Percentiles rank a stretch among this genome's conserved stretches.
Conservation (phyloP, 2,888 invertebrate species). For the Drosophila atripex region DNA sequence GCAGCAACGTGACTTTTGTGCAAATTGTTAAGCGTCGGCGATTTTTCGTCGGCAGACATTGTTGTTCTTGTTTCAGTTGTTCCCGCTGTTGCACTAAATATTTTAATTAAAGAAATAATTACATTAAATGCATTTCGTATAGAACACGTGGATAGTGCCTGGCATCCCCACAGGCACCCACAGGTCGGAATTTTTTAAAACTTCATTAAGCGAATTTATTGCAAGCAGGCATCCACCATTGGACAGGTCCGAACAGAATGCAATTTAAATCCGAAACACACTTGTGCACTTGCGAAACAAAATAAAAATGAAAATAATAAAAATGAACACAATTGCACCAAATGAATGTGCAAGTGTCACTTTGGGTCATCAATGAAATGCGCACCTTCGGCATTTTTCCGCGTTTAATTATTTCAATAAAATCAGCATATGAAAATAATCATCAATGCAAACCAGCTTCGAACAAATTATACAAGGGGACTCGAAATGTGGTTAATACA, state of each 20-base stretch:
- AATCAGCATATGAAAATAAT: conserved; percentile 46
- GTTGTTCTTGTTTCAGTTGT: conserved; percentile 25
- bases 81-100: conserved; percentile 60
- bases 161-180: conserved; percentile 32
- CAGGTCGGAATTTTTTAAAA: conserved; percentile 53
- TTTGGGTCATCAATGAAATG: conserved; percentile 62
- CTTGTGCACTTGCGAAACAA: background rate
- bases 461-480: conserved; percentile 24
- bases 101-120: conserved; percentile 78
- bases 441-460: conserved; percentile 8
- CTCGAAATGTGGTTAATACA: conserved; percentile 39
- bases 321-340: conserved; percentile 36
- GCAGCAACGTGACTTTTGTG: conserved; percentile 62
- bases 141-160: conserved; percentile 26
- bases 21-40: conserved; percentile 55
- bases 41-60: conserved; percentile 18
- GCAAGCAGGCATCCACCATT: conserved; percentile 28
- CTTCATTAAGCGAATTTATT: conserved; percentile 75
- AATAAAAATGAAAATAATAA: conserved; percentile 13
- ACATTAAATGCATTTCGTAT: conserved; percentile 62
- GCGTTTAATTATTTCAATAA: conserved; percentile 72
- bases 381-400: conserved; percentile 53
- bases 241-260: conserved; percentile 36
- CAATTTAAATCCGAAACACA: conserved; percentile 52
- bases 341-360: conserved; percentile 44